Conservation (phyloP, 2,113 vertebrate genomes). For the Nothobranchius furzeri region DNA sequence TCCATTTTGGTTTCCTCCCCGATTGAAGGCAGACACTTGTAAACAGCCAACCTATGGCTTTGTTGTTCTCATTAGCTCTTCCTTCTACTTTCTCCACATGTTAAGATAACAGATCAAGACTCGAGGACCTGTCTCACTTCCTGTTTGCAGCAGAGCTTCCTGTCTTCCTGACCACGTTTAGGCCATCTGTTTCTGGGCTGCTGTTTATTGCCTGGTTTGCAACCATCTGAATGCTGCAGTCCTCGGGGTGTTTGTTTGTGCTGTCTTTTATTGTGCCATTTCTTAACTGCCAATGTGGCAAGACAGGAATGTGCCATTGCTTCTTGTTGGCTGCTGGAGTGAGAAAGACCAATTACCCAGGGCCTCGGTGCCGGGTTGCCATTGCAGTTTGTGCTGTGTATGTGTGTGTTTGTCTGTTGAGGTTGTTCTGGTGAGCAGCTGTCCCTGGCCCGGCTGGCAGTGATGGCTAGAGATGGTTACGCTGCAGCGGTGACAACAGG, state of each 20-base stretch:
- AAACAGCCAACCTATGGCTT: slow-evolving; percentile 76
- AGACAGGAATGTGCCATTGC: slow-evolving; percentile 79
- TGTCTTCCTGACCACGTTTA: slow-evolving; percentile 60
- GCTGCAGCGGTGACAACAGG: slow-evolving; percentile 45
- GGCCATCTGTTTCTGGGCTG: slow-evolving; percentile 46
- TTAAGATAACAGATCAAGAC: slow-evolving; percentile 38
- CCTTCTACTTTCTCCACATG: slow-evolving; percentile 39
- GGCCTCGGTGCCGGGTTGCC: slow-evolving; percentile 60
- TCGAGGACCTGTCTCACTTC: slow-evolving; percentile 58
- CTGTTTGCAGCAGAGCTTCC: slow-evolving; percentile 64
- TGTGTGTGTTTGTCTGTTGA: slow-evolving; percentile 28
- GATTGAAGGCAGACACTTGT: slow-evolving; percentile 76
- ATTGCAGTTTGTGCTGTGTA: slow-evolving; percentile 29
- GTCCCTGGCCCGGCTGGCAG: slow-evolving; percentile 61
- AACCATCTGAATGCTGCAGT: slow-evolving; percentile 61
- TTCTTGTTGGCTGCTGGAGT: slow-evolving; percentile 68
- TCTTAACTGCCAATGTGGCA: slow-evolving; percentile 73
- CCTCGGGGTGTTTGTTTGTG: slow-evolving; percentile 71
- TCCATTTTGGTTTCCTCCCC: slow-evolving; percentile 71
- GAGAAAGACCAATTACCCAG: slow-evolving; percentile 74
- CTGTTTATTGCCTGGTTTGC: slow-evolving; percentile 68
- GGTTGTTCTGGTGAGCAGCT: slow-evolving; percentile 72
- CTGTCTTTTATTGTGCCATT: slow-evolving; percentile 70
- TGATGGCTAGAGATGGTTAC: slow-evolving; percentile 56
- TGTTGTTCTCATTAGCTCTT: slow-evolving; percentile 72